Evolutionary conservation across 2,888 invertebrate species (phyloP).

Genomic region (Germaria angustata): DNA sequence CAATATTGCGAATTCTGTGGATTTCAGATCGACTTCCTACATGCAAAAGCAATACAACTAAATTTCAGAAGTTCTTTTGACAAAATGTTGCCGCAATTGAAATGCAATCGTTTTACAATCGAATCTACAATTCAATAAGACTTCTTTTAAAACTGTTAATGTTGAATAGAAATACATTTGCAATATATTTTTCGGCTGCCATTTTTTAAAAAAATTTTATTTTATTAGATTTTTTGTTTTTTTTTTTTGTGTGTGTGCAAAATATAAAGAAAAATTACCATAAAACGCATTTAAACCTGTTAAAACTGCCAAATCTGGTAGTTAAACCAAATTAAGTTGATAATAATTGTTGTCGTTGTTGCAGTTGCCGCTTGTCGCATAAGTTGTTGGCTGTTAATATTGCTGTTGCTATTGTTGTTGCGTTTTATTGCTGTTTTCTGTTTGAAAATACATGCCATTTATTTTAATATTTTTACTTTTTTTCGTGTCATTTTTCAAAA

Average conservation of each 20-base stretch:
- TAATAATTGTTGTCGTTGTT: conserved; percentile 55
- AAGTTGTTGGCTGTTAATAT: conserved; percentile 43
- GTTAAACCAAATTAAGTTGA: conserved; percentile 64
- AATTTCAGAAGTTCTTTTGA: too few relatives aligned
- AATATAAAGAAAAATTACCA: conserved; percentile 50
- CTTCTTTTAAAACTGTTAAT: too few relatives aligned
- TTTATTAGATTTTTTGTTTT: background rate
- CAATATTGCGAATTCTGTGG: too few relatives aligned
- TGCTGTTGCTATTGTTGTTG: conserved; percentile 50
- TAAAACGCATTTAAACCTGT: conserved; percentile 64
- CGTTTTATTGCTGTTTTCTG: conserved; percentile 63
- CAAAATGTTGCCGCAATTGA: too few relatives aligned
- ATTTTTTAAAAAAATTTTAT: conserved; percentile 29
- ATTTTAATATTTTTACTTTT: conserved; percentile 54
- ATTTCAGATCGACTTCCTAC: too few relatives aligned
- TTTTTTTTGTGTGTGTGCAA: background rate
- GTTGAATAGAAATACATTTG: background rate
- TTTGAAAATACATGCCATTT: conserved; percentile 58
- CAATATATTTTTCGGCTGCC: conserved; percentile 19
- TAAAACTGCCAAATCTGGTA: conserved; percentile 65
- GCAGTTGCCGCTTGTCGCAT: conserved; percentile 19
- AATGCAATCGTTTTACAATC: too few relatives aligned
- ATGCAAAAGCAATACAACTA: too few relatives aligned
- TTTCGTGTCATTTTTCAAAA: conserved; percentile 21
- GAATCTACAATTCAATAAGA: too few relatives aligned